Conservation (phyloP, 2,113 vertebrate species). For the Galbula dea region DNA sequence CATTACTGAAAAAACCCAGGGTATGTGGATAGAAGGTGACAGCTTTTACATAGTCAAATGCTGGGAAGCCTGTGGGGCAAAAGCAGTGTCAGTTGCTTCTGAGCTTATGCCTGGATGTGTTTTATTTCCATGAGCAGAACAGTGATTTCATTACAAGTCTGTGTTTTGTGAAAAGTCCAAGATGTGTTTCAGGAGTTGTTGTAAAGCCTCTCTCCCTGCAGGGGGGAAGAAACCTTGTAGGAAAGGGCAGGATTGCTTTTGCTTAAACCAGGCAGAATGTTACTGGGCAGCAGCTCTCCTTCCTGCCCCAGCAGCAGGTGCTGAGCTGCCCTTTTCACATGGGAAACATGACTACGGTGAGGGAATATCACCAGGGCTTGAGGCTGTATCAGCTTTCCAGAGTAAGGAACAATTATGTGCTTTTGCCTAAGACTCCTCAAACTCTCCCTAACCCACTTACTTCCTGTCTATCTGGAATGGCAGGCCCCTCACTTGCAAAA, state of each 20-base stretch:
- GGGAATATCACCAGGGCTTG: neutral
- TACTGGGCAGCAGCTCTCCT: neutral
- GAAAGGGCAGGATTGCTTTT: neutral
- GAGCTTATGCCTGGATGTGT: neutral
- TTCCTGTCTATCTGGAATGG: constrained; percentile 24
- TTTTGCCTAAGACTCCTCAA: neutral
- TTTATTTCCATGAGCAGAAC: neutral
- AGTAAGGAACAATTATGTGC: neutral
- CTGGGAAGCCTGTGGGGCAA: neutral
- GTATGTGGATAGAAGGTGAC: neutral
- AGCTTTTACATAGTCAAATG: neutral
- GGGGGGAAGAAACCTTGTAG: neutral
- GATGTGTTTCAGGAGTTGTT: neutral
- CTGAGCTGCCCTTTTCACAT: neutral
- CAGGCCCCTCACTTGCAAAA: neutral
- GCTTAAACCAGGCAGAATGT: neutral
- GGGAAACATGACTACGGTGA: neutral
- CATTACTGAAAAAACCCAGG: neutral
- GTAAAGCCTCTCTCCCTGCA: neutral
- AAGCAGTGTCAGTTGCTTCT: neutral
- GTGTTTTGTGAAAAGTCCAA: neutral
- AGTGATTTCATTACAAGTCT: neutral
- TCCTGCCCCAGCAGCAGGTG: neutral
- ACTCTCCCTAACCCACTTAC: neutral
- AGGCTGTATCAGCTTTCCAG: neutral